Base-by-base conservation (phyloP, 2,888 invertebrate genomes). In the Eristalinus aeneus region DNA sequence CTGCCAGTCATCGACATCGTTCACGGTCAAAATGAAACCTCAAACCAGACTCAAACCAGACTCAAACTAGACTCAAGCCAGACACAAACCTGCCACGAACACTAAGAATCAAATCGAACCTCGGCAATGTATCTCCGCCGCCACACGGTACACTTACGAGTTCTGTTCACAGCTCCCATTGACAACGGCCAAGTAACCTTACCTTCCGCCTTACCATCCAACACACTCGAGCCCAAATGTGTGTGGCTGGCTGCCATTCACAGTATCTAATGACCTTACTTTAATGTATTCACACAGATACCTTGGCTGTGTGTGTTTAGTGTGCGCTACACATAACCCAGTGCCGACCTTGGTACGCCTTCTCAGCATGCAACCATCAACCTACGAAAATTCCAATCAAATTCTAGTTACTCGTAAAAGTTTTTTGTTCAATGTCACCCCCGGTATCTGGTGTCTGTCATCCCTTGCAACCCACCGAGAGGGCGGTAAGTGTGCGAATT, bases 381-480 rank as follows among this genome's bases (percentile, higher is more conserved):
- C 71, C 84, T 79, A 84, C 84, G 65, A 65, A 74, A 83, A 64
- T 65, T 54, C 53, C 63, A 83, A 63, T 78, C 39, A 23, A 72
- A 64, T 58, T 78, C 73, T 63, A 27, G 53, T 69, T 54, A 22
- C 34, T 69, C n/a, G 23, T 32, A 53, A 64, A 82, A 46, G 12
- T 10, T 67, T 22, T 31, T 16, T 31, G 16, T 64, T 69, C 83
- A 83, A 82, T 83, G 79, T 68, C 56, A 72, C 32, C 16, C 16
- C 16, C n/a, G n/a, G n/a, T n/a, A n/a, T n/a, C 27, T 27, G 27
- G 27, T 46, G 16, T 46, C 46, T 46, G 46, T 16, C 46, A 46
- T 16, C 46, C 46, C 46, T 46, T 31, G 46, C 11, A 53, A 53
- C 32, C 34, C 68, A 34, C 27, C 27, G 27, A n/a, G 27, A 27